Conservation (phyloP, 2,797 vertebrate species). For the Lepus townsendii region DNA sequence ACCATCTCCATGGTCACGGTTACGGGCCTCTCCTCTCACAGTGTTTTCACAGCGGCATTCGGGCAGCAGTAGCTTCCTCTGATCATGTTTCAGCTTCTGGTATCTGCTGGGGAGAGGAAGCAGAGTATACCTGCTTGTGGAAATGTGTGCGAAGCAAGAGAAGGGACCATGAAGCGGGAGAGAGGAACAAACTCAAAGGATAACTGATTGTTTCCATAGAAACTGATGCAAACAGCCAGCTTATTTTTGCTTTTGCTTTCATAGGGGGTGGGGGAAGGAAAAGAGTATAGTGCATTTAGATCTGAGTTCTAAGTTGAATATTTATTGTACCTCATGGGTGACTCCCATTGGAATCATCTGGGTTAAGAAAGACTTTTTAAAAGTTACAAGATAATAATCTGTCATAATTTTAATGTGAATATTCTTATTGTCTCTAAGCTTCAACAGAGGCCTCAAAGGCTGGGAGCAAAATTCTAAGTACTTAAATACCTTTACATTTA, state of each 20-base stretch:
- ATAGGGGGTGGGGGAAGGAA: neutral
- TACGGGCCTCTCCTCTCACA: neutral
- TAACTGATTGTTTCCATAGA: neutral
- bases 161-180: neutral
- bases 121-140: neutral
- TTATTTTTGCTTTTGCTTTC: slow-evolving; percentile 45
- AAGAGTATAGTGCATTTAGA: neutral
- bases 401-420: slow-evolving; percentile 1
- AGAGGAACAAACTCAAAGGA: neutral
- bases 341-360: neutral
- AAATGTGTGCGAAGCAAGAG: neutral
- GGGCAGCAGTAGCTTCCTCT: slow-evolving; percentile 37
- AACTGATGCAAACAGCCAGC: neutral
- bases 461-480: neutral
- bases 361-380: slow-evolving; percentile 50
- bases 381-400: slow-evolving; percentile 20
- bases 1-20: slow-evolving; percentile 76
- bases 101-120: slow-evolving; percentile 58
- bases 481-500: neutral
- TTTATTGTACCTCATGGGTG: neutral
- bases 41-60: slow-evolving; percentile 33
- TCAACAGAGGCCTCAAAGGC: slow-evolving; percentile 6
- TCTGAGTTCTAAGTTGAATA: slow-evolving; percentile 33
- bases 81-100: slow-evolving; percentile 20
- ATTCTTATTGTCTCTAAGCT: slow-evolving; percentile 30